These are phyloP conservation scores for Drosophila falleni DNA, from an alignment of 2,888 invertebrate genomes.

Conservation along the genomic window DNA sequence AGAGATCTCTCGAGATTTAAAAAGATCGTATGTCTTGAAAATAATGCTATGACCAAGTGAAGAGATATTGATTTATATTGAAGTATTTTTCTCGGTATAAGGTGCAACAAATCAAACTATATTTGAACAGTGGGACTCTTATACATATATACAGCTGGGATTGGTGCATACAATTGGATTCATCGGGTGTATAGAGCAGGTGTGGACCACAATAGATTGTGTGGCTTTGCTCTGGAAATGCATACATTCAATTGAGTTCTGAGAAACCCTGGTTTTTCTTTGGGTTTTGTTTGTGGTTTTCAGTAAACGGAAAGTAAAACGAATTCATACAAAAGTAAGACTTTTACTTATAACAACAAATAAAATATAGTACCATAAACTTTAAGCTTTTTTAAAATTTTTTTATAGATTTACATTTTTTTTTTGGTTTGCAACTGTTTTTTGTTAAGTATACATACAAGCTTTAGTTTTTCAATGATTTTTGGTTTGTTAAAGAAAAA, in stretches of 20 bases:
- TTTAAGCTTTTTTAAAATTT: constrained; percentile 22
- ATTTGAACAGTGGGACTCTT: constrained; percentile 55
- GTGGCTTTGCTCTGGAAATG: constrained; percentile 33
- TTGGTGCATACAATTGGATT: constrained; percentile 46
- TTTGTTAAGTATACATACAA: constrained; percentile 61
- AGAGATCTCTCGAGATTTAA: constrained; percentile 4
- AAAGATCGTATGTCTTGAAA: constrained; percentile 22
- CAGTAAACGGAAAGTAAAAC: constrained; percentile 18
- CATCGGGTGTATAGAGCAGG: constrained; percentile 26
- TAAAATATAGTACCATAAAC: constrained; percentile 33
- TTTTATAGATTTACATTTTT: constrained; percentile 19
- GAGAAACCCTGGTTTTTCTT: constrained; percentile 20
- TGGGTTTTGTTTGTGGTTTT: constrained; percentile 23
- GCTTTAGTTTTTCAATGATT: constrained; percentile 62
- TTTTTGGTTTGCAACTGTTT: constrained; percentile 45
- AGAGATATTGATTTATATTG: constrained; percentile 7
- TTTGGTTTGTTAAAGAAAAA: constrained; percentile 47
- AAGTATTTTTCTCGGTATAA: constrained; percentile 5
- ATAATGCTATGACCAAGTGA: constrained; percentile 2
- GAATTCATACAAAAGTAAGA: constrained; percentile 19
- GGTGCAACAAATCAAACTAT: constrained; percentile 58
- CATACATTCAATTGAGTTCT: constrained; percentile 32
- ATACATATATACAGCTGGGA: constrained; percentile 33
- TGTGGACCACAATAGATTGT: constrained; percentile 28
- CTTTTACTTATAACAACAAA: constrained; percentile 3